Evolutionary conservation across 1,140 invertebrate species (phyloP).

Genomic region (Brachionus asplanchnoidis): DNA sequence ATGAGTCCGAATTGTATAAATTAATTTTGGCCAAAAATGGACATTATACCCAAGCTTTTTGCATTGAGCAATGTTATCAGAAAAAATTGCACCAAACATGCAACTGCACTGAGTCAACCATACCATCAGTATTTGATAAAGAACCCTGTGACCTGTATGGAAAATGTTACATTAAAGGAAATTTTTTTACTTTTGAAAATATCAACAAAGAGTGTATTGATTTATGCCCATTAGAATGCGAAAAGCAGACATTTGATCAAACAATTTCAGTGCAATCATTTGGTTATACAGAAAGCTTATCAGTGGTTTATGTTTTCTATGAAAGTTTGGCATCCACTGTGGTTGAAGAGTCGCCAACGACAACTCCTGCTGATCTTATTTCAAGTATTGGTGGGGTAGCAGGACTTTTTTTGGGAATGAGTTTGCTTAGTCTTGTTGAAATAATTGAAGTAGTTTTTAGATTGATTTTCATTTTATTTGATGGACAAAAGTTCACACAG

Average conservation of each 20-base stretch:
- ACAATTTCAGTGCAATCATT: background rate
- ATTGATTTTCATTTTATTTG: background rate
- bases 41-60: background rate
- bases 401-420: background rate
- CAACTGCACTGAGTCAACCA: background rate
- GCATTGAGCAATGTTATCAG: background rate
- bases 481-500: background rate
- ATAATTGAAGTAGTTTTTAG: background rate
- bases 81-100: background rate
- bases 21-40: background rate
- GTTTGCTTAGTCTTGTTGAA: background rate
- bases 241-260: background rate
- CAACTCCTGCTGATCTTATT: background rate
- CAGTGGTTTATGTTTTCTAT: background rate
- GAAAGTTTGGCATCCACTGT: background rate
- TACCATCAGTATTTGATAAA: background rate
- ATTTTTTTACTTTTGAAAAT: background rate
- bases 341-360: background rate
- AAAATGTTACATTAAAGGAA: background rate
- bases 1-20: background rate
- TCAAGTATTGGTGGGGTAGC: background rate
- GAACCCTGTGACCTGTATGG: background rate
- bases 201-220: background rate
- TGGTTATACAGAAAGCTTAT: accelerated
- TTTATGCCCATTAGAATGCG: background rate